A percentile compares a stretch with the other conserved stretches of the same genome.
Conservation (phyloP, 2,888 invertebrate genomes). For the Uloborus plumipes region DNA sequence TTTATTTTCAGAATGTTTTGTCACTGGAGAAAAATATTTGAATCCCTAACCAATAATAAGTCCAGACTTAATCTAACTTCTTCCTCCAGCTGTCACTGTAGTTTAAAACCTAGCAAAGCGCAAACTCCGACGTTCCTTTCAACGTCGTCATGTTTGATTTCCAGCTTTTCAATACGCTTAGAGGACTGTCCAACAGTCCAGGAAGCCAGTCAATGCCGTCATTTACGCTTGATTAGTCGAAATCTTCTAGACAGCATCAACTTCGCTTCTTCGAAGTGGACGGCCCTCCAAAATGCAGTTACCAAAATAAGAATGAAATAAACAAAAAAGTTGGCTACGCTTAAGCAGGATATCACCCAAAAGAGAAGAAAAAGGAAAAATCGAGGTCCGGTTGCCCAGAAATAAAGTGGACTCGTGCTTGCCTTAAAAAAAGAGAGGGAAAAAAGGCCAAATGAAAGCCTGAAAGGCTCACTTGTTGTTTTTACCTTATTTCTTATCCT, state of each 20-base stretch:
- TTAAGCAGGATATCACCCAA: too few relatives aligned
- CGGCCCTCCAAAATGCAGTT: conserved; percentile 34
- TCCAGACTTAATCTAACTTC: conserved; percentile 3
- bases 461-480: conserved; percentile 41
- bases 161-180: conserved; percentile 1
- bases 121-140: conserved; percentile 53
- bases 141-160: conserved; percentile 55
- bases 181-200: conserved; percentile 7
- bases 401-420: conserved; percentile 41
- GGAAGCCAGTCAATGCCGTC: conserved; percentile 46
- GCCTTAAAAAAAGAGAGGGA: conserved; percentile 15
- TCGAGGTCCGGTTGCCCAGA: conserved; percentile 23
- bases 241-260: conserved; percentile 54
- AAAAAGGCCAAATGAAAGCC: conserved; percentile 19
- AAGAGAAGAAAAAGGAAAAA: conserved; percentile 5
- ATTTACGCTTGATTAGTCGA: conserved; percentile 55
- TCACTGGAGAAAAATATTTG: background rate
- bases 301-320: conserved; percentile 16
- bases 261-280: conserved; percentile 15
- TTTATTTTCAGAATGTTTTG: too few relatives aligned
- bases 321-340: too few relatives aligned
- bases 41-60: conserved; percentile 37
- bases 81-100: conserved; percentile 28
- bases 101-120: conserved; percentile 38
- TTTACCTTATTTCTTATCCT: conserved; percentile 44